Evolutionary conservation across 2,797 vertebrate genomes (phyloP), one percentile per base, ranked within the genome.

Genomic region (Myotis pilosus): DNA sequence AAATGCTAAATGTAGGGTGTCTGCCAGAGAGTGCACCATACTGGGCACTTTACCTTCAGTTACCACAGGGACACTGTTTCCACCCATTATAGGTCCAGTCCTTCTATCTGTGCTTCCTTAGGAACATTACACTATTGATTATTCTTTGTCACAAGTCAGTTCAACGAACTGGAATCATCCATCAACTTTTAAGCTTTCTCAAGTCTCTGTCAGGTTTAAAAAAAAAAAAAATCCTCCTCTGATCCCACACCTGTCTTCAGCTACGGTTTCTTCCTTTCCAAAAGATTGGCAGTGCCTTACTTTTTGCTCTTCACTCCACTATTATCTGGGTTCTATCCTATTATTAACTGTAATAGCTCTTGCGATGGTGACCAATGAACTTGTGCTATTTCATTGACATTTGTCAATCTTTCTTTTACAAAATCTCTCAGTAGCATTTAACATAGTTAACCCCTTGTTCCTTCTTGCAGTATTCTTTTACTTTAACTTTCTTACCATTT

Each of bases 171-270:
- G 3, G 69, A 84, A 69, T 49, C 41, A 83, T 60, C 23, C 44
- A 62, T 78, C 33, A 83, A 44, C 44, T 87, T 83, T 80, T 51
- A 92, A 68, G 62, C 62, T 62, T 87, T 91, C 25, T 92, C 49
- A 64, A 62, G 15, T 87, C 22, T 75, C 62, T 82, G 28, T 13
- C 22, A 33, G 33, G 22, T 76, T 38, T 16, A 51, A 78, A 86
- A 44, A 75, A 86, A 75, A 86, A 44, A 75, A 49, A 47, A 6
- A 20, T 11, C 33, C 30, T 68, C 12, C 30, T 68, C 12, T 41
- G 15, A 81, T 25, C 33, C 33, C 20, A 62, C 41, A 78, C 33
- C 38, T 1, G 25, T 25, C n/a, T 47, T 53, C 82, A 79, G 19
- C 47, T 83, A 49, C 36, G 82, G 22, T 16, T 82, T 38, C 68